phyloP scores from a whole-genome alignment of 2,888 invertebrate species.

The Plebejus melissa region DNA sequence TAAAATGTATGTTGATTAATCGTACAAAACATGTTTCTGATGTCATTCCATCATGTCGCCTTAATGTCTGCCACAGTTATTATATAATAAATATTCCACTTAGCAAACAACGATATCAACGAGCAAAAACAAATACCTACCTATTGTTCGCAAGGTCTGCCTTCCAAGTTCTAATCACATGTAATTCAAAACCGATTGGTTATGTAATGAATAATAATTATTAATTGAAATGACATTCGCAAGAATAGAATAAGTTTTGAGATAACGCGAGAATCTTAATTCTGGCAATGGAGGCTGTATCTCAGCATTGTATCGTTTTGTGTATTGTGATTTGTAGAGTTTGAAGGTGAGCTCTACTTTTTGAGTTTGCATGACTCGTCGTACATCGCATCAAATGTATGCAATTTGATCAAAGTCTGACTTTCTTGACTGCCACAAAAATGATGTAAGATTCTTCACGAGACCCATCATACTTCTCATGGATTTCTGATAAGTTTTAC shows the following conservation, averaged over 20 bases:
- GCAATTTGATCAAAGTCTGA: too few species aligned
- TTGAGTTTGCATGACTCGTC: too few species aligned
- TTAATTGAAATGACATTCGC: too few species aligned
- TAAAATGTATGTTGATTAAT: neutral
- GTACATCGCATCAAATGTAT: too few species aligned
- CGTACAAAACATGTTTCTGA: slow-evolving; percentile 28
- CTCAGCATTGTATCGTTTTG: too few species aligned
- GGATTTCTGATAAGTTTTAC: too few species aligned
- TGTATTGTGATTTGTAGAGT: neutral
- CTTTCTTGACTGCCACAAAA: too few species aligned
- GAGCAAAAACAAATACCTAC: slow-evolving; percentile 3
- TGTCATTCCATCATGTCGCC: slow-evolving; percentile 33
- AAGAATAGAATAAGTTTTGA: neutral
- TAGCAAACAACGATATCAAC: slow-evolving; percentile 8
- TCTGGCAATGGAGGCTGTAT: neutral
- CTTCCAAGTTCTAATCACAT: slow-evolving; percentile 6
- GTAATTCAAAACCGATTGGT: slow-evolving; percentile 4
- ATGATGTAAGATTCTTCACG: too few species aligned
- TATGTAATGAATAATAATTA: neutral
- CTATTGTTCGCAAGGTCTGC: slow-evolving; percentile 7
- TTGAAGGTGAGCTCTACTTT: neutral
- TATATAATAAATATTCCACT: slow-evolving; percentile 32
- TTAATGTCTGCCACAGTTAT: slow-evolving; percentile 33
- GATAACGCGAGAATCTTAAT: neutral
- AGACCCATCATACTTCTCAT: too few species aligned